Evolutionary conservation across 2,888 invertebrate genomes (phyloP), one percentile per base, ranked within the genome.

Genomic region (Hirtodrosophila cameraria): DNA sequence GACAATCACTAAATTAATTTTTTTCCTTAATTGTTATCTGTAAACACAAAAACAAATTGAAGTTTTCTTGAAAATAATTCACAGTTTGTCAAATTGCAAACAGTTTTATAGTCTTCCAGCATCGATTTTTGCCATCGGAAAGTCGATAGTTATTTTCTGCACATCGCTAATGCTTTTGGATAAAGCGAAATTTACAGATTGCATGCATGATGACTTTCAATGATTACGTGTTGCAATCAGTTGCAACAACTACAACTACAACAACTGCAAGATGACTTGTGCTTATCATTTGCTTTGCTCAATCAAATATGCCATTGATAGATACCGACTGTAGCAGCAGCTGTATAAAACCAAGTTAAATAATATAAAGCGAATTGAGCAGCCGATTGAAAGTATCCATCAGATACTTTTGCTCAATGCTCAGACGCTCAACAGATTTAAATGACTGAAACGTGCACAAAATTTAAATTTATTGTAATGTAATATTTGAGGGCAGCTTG

Each of bases 361-460:
- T 35, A n/a, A 23, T 30, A 49, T 23, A 2, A 55, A 48, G 39
- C 31, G 61, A 46, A 38, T 49, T 41, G 36, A 50, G 41, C 46
- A 35, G 20, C 25, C 46, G 39, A 25, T 42, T 31, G 39, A 61
- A 75, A 62, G 61, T 80, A 62, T 75, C 65, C 69, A 65, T 61
- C 77, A 71, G 75, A 80, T 71, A 84, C 62, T 74, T 83, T 66
- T 63, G 42, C 62, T 41, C 39, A 64, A 52, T 61, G 54, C 50
- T 49, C 36, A 20, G 31, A 46, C 27, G 64, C 55, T 83, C 86
- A 86, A 86, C 86, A 75, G 83, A 85, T 86, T 86, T 86, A 86
- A 83, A 87, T 83, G 83, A 82, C 79, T 68, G 71, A 72, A 74
- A 85, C 87, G 83, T 87, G 83, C 83, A 52, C 80, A 66, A 72